Evolutionary conservation across 2,797 vertebrate species (phyloP).

Genomic region (Esox lucius): DNA sequence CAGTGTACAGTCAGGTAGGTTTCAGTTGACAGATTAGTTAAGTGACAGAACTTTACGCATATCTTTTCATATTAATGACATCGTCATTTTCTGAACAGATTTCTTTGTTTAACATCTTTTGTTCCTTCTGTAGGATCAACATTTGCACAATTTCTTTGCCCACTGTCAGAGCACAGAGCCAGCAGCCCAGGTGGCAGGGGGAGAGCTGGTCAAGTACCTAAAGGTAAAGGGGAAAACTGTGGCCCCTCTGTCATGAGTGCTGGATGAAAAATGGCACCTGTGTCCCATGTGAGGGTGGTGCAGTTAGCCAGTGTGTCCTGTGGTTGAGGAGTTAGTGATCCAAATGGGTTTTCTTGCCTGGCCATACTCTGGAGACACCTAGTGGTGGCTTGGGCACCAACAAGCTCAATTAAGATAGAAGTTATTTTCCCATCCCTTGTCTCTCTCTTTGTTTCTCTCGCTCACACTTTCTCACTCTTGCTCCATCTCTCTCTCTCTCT

Average conservation of each 20-base stretch:
- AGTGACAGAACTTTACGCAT: not conserved
- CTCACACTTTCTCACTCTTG: not conserved
- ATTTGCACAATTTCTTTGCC: slow-evolving; percentile 97
- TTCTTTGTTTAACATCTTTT: slow-evolving; percentile 7
- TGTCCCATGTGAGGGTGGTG: not conserved
- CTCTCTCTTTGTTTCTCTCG: not conserved
- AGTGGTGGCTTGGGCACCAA: too few species aligned
- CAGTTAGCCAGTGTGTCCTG: too few species aligned
- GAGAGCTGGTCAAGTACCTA: slow-evolving; percentile 94
- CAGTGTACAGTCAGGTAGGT: slow-evolving; percentile 92
- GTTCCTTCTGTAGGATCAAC: slow-evolving; percentile 83
- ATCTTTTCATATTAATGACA: not conserved
- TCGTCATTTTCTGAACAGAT: not conserved
- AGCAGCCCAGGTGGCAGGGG: slow-evolving; percentile 78
- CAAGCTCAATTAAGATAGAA: not conserved
- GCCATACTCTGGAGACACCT: too few species aligned
- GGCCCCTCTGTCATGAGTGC: not conserved
- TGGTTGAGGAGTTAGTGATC: too few species aligned
- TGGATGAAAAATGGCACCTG: not conserved
- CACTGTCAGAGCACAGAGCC: slow-evolving; percentile 90
- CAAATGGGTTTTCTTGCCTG: too few species aligned
- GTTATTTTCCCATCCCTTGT: not conserved
- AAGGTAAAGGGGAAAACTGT: slow-evolving; percentile 78
- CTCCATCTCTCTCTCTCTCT: not conserved
- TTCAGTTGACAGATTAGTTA: not conserved